phyloP scores from a whole-genome alignment of 2,113 vertebrate genomes.

The Macrotis lagotis region DNA sequence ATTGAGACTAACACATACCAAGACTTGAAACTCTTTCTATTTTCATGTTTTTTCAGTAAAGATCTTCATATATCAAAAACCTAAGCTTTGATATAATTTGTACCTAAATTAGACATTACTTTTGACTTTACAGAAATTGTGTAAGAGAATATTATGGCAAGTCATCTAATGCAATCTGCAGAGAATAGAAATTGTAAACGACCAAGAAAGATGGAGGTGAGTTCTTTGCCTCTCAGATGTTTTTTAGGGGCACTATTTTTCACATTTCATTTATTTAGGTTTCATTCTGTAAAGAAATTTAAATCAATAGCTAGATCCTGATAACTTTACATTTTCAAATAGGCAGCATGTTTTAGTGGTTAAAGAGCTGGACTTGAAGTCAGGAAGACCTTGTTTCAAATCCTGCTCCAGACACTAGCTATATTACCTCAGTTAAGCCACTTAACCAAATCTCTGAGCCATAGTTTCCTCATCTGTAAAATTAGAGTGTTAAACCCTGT shows the following conservation, averaged over 20 bases:
- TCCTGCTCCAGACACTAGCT: not conserved
- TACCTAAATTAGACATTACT: conserved; percentile 32
- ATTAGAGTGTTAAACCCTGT: not conserved
- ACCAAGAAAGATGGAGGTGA: conserved; percentile 82
- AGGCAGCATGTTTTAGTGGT: not conserved
- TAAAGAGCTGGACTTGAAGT: not conserved
- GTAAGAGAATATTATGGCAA: conserved; percentile 71
- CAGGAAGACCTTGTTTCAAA: not conserved
- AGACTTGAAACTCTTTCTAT: not conserved
- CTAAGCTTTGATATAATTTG: not conserved
- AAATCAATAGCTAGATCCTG: conserved; percentile 10
- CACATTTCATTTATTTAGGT: conserved; percentile 19
- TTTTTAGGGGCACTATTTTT: not conserved
- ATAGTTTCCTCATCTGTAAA: not conserved
- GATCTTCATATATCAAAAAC: not conserved
- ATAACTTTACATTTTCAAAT: conserved; percentile 32
- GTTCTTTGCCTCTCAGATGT: not conserved
- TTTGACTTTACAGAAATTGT: conserved; percentile 42
- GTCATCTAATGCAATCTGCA: conserved; percentile 61
- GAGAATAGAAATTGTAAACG: conserved; percentile 78
- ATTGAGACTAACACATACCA: not conserved
- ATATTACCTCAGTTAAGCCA: not conserved
- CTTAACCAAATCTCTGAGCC: not conserved
- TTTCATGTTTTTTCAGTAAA: not conserved
- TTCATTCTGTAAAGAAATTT: conserved; percentile 29